Evolutionary conservation across 2,797 vertebrate species (phyloP).

Genomic region (Peromyscus attwateri): DNA sequence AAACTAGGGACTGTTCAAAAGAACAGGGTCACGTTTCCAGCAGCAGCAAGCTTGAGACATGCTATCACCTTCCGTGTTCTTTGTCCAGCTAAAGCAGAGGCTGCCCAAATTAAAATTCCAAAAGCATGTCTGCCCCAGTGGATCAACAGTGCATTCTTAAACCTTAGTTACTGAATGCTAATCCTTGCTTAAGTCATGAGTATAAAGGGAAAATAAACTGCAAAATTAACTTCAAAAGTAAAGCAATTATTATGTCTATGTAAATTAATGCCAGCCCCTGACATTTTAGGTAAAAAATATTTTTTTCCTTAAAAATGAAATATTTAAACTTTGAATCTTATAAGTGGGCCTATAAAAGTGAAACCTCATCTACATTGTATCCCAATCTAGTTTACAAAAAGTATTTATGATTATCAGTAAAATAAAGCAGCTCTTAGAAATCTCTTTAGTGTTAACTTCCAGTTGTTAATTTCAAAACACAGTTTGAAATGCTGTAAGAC

Average conservation of each 20-base stretch:
- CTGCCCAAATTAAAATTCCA: slow-evolving; percentile 75
- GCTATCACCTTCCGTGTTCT: slow-evolving; percentile 74
- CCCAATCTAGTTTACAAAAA: background rate
- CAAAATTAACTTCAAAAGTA: slow-evolving; percentile 32
- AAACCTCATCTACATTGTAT: background rate
- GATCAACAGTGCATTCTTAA: slow-evolving; percentile 55
- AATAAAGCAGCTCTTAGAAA: background rate
- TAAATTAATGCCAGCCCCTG: background rate
- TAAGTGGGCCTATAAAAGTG: slow-evolving; percentile 24
- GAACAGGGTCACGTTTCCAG: slow-evolving; percentile 74
- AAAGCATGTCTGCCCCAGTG: slow-evolving; percentile 27
- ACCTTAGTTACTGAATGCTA: slow-evolving; percentile 52
- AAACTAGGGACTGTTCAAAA: slow-evolving; percentile 56
- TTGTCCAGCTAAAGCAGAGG: slow-evolving; percentile 60
- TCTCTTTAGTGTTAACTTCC: background rate
- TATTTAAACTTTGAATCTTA: slow-evolving; percentile 33
- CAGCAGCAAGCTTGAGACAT: slow-evolving; percentile 14
- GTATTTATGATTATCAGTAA: slow-evolving; percentile 37
- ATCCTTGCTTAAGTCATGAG: slow-evolving; percentile 52
- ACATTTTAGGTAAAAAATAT: background rate
- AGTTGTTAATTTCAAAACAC: slow-evolving; percentile 46
- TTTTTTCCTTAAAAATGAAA: slow-evolving; percentile 39
- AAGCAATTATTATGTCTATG: slow-evolving; percentile 32
- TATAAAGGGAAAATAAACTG: slow-evolving; percentile 47
- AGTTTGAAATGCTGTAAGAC: slow-evolving; percentile 5